Conservation (phyloP, 2,888 invertebrate genomes). For the Loripinus fragilis region DNA sequence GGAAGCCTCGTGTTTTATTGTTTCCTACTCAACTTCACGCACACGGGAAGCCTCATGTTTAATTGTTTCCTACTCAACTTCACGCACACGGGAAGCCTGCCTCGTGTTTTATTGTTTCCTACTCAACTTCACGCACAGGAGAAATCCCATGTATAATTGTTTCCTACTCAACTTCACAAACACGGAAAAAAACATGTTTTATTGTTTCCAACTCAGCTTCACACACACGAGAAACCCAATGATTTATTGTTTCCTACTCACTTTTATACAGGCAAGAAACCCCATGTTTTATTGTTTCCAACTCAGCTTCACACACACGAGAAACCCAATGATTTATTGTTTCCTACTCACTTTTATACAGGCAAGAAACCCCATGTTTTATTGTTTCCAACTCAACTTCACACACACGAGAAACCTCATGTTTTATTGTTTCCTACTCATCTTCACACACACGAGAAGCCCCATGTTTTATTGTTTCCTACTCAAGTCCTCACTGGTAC, state of each 20-base stretch:
- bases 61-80: not conserved
- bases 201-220: not conserved
- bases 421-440: not conserved
- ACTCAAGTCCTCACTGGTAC: not conserved
- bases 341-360: not conserved
- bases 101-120: not conserved
- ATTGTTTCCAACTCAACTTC: not conserved
- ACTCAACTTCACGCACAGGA: not conserved
- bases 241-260: not conserved
- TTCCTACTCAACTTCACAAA: not conserved
- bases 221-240: not conserved
- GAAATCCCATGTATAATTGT: not conserved
- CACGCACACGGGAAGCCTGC: not conserved
- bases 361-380: not conserved
- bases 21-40: not conserved
- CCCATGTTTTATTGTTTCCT: not conserved
- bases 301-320: not conserved
- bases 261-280: not conserved
- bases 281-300: not conserved
- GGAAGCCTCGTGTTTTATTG: not conserved
- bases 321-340: not conserved
- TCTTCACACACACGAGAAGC: not conserved
- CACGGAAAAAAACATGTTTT: not conserved
- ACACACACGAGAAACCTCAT: constrained; percentile 4
- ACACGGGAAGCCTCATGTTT: not conserved